phyloP scores from a whole-genome alignment of 2,888 invertebrate species.

The Lasioglossum oenotherae region DNA sequence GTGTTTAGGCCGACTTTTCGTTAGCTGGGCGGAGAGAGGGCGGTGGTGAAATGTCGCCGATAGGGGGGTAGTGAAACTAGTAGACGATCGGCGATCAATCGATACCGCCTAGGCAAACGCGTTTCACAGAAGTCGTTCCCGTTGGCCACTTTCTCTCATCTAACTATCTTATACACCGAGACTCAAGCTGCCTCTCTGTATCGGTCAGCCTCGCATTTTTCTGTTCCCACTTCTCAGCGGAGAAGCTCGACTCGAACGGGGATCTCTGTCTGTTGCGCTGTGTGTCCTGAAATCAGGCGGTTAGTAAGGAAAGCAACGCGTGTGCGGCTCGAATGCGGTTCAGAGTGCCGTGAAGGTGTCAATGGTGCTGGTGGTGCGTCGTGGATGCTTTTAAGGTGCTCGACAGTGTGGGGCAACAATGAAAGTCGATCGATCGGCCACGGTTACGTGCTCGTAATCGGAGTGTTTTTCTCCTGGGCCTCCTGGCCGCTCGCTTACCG shows the following conservation, averaged over 20 bases:
- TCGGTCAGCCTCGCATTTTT: constrained; percentile 23
- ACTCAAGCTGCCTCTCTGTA: neutral
- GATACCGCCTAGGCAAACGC: constrained; percentile 36
- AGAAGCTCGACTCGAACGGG: neutral
- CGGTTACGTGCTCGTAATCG: constrained; percentile 53
- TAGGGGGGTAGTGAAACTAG: neutral
- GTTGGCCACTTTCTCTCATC: neutral
- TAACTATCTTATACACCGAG: neutral
- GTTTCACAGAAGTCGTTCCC: neutral
- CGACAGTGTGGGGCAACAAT: constrained; percentile 54
- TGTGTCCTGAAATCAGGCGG: constrained; percentile 74
- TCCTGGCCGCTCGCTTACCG: constrained; percentile 52
- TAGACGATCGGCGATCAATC: constrained; percentile 60
- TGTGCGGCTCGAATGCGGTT: constrained; percentile 40
- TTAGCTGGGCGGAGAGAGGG: constrained; percentile 33
- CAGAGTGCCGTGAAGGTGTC: constrained; percentile 5
- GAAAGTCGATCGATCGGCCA: constrained; percentile 63
- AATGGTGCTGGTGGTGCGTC: constrained; percentile 63
- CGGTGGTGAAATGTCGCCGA: neutral
- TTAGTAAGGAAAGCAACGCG: constrained; percentile 60
- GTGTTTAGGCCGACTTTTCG: constrained; percentile 68
- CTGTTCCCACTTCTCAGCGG: neutral
- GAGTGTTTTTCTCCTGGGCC: constrained; percentile 33
- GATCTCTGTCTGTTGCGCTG: neutral
- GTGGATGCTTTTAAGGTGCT: constrained; percentile 67